These are phyloP conservation scores for Synanthedon tipuliformis DNA, from an alignment of 2,888 invertebrate genomes.

Conservation along the genomic window DNA sequence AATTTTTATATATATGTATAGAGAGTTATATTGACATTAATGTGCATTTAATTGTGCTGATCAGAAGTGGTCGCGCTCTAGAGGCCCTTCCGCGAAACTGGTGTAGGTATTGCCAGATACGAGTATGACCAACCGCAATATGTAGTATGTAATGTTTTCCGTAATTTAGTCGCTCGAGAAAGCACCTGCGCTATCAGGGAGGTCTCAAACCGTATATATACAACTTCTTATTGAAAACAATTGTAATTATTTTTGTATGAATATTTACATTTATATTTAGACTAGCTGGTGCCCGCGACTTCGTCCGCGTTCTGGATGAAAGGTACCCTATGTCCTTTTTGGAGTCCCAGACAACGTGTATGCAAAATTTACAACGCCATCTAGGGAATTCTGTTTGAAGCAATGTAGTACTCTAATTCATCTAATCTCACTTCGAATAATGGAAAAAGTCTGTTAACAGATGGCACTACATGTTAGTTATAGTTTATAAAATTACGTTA, in stretches of 20 bases:
- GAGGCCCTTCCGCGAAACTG: conserved; percentile 1
- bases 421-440: no score
- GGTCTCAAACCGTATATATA: conserved; percentile 20
- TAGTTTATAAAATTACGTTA: no score
- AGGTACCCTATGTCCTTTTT: no score
- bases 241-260: conserved; percentile 7
- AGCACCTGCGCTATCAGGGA: conserved; percentile 23
- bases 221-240: conserved; percentile 24
- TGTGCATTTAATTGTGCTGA: conserved; percentile 10
- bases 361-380: no score
- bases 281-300: no score
- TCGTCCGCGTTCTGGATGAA: no score
- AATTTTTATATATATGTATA: not conserved
- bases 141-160: not conserved
- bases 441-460: no score
- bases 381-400: no score
- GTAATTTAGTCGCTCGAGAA: conserved; percentile 1
- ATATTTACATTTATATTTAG: not conserved
- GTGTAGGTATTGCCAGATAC: not conserved
- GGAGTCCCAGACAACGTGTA: no score
- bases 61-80: conserved; percentile 3
- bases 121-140: not conserved
- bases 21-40: no score
- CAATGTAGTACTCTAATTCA: no score
- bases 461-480: no score